Conservation (phyloP, 2,888 invertebrate genomes). For the Trimorus sp. region DNA sequence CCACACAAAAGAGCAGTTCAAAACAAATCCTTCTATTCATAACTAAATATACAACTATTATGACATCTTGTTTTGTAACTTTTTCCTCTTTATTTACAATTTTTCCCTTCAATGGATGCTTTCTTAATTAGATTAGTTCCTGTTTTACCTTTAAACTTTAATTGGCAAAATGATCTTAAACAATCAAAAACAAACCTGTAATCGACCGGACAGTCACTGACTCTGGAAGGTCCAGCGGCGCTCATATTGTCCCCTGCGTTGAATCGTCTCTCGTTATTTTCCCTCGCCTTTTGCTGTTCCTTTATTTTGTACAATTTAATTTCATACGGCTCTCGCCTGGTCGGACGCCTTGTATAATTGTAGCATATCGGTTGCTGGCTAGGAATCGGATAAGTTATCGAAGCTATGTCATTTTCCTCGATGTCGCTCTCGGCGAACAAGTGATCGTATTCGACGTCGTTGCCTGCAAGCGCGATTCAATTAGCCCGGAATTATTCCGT, state of each 20-base stretch:
- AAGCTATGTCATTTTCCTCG: conserved; percentile 82
- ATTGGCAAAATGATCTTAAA: no score
- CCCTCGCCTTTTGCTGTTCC: conserved; percentile 59
- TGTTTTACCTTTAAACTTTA: no score
- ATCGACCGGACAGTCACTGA: conserved; percentile 74
- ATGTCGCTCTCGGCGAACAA: conserved; percentile 86
- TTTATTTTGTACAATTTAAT: conserved; percentile 70
- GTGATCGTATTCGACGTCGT: conserved; percentile 86
- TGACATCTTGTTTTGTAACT: no score
- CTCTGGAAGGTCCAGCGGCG: conserved; percentile 78
- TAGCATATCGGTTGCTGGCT: neutral
- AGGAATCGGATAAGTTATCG: conserved; percentile 55
- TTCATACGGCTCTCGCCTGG: conserved; percentile 48
- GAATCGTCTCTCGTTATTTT: conserved; percentile 50
- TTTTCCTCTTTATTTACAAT: no score
- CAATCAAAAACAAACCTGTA: conserved; percentile 72
- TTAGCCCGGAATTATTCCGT: neutral
- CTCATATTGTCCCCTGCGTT: conserved; percentile 61
- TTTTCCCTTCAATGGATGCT: no score
- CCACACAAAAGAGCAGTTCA: no score
- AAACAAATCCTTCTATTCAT: no score
- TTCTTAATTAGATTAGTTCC: no score
- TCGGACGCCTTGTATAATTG: neutral
- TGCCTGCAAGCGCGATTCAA: conserved; percentile 78
- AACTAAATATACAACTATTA: no score